These are phyloP conservation scores for Drosophila mettleri DNA, from an alignment of 2,888 invertebrate genomes.

Conservation along the genomic window DNA sequence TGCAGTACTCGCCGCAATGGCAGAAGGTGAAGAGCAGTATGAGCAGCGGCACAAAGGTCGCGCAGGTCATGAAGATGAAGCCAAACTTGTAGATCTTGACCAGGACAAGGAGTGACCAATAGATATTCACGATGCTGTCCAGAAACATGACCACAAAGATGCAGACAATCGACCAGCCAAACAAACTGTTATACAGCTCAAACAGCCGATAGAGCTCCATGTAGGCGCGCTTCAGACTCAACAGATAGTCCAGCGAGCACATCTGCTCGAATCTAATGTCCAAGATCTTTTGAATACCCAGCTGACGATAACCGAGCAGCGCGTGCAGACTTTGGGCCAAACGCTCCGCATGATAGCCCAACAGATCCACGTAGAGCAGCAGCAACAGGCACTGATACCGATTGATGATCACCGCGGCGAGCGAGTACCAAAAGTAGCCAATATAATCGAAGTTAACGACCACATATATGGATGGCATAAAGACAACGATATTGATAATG, in stretches of 20 bases:
- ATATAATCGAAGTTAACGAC: background rate
- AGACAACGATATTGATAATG: slow-evolving; percentile 9
- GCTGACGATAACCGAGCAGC: slow-evolving; percentile 50
- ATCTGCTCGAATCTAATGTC: slow-evolving; percentile 59
- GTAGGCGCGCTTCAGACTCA: slow-evolving; percentile 67
- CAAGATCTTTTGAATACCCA: slow-evolving; percentile 32
- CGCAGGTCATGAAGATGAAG: slow-evolving; percentile 50
- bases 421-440: slow-evolving; percentile 52
- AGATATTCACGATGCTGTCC: slow-evolving; percentile 69
- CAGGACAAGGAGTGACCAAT: slow-evolving; percentile 65
- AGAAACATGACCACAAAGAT: slow-evolving; percentile 69
- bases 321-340: slow-evolving; percentile 57
- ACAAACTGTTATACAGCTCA: slow-evolving; percentile 58
- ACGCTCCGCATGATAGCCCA: slow-evolving; percentile 55
- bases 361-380: slow-evolving; percentile 50
- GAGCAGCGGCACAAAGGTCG: slow-evolving; percentile 48
- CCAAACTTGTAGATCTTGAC: slow-evolving; percentile 46
- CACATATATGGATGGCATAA: slow-evolving; percentile 24
- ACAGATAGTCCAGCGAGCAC: slow-evolving; percentile 68
- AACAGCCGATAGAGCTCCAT: slow-evolving; percentile 64
- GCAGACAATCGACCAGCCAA: slow-evolving; percentile 69
- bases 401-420: slow-evolving; percentile 37
- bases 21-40: slow-evolving; percentile 56
- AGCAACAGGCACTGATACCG: slow-evolving; percentile 55
- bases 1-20: slow-evolving; percentile 70